These are phyloP conservation scores for Loriculus beryllinus DNA, from an alignment of 2,797 vertebrate genomes.

Conservation along the genomic window DNA sequence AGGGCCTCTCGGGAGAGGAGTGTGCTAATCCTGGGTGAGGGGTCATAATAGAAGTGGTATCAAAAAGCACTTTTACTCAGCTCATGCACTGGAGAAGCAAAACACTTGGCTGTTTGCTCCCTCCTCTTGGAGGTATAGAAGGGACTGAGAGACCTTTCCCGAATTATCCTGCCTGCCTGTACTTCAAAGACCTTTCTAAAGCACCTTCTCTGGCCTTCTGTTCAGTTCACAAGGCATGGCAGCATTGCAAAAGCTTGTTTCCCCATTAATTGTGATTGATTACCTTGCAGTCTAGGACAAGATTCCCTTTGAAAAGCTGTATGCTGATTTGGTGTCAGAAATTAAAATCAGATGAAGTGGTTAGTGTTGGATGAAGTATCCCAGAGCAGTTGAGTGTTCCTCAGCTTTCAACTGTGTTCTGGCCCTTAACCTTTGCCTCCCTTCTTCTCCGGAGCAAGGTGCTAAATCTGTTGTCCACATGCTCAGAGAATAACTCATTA, in stretches of 20 bases:
- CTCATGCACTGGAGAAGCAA: neutral
- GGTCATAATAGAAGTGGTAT: accelerated
- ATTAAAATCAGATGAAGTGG: constrained; percentile 60
- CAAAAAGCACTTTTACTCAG: neutral
- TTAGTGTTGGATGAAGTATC: neutral
- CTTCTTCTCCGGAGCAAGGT: neutral
- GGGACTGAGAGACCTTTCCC: neutral
- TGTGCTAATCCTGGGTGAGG: neutral
- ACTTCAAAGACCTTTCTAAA: neutral
- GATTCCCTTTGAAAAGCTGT: constrained; percentile 55
- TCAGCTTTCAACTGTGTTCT: neutral
- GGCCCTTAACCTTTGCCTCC: constrained; percentile 13
- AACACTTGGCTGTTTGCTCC: neutral
- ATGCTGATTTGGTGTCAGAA: constrained; percentile 30
- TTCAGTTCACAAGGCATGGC: neutral
- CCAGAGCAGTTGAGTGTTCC: neutral
- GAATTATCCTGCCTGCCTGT: neutral
- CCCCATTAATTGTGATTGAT: constrained; percentile 51
- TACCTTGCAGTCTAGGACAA: constrained; percentile 45
- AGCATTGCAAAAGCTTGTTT: neutral
- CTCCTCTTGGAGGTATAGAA: neutral
- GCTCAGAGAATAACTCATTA: neutral
- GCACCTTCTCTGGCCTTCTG: neutral
- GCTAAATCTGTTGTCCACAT: accelerated
- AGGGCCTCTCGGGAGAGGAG: accelerated